phyloP scores from a whole-genome alignment of 2,113 vertebrate genomes.

The Hemicordylus capensis region DNA sequence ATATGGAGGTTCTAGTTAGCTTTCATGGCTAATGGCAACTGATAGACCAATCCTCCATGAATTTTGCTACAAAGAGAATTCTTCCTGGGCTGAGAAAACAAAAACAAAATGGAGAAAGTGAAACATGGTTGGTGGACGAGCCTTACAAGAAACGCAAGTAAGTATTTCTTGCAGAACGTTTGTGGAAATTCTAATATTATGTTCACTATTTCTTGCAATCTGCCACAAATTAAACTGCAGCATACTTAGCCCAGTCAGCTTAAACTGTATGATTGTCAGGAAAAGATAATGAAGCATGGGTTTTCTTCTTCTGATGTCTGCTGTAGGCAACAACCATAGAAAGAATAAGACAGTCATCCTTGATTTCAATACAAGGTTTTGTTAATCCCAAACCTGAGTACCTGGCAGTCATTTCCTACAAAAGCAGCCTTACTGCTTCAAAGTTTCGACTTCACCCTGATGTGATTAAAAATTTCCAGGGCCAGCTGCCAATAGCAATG shows the following conservation, averaged over 20 bases:
- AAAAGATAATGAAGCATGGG: conserved; percentile 27
- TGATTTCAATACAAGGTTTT: conserved; percentile 51
- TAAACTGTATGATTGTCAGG: conserved; percentile 14
- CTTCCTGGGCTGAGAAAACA: neutral
- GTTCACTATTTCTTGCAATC: conserved; percentile 28
- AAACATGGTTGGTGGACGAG: neutral
- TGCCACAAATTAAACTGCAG: conserved; percentile 27
- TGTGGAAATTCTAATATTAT: neutral
- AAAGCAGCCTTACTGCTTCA: conserved; percentile 58
- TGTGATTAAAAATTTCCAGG: conserved; percentile 64
- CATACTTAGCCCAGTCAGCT: neutral
- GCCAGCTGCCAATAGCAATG: conserved; percentile 63
- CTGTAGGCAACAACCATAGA: conserved; percentile 44
- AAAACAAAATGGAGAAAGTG: neutral
- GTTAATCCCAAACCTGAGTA: conserved; percentile 65
- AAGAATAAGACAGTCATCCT: conserved; percentile 31
- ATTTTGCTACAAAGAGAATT: neutral
- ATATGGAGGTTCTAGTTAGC: neutral
- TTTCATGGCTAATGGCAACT: neutral
- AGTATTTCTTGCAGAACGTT: conserved; percentile 22
- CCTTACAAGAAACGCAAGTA: neutral
- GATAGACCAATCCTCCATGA: neutral
- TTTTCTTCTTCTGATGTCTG: conserved; percentile 57
- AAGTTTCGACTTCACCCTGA: conserved; percentile 57
- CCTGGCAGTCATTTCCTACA: conserved; percentile 44